phyloP scores from a whole-genome alignment of 2,797 vertebrate species.

The Neoniphon sammara region DNA sequence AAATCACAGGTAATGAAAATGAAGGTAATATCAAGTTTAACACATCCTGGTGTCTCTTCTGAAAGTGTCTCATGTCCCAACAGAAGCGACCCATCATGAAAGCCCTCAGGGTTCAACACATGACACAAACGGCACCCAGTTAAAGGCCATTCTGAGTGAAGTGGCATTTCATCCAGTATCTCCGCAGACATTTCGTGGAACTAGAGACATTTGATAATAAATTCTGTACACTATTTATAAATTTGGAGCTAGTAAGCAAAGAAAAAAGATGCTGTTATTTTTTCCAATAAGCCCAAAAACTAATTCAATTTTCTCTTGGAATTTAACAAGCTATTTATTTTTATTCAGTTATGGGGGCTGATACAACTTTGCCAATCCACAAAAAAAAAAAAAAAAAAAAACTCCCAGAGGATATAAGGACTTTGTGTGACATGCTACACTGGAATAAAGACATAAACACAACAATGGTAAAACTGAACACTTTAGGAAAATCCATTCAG shows the following conservation, averaged over 20 bases:
- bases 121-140: neutral
- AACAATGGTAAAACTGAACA: neutral
- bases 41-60: neutral
- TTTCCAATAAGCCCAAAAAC: neutral
- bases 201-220: neutral
- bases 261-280: neutral
- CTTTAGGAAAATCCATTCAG: neutral
- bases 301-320: neutral
- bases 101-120: neutral
- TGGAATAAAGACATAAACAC: neutral
- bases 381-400: neutral
- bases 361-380: conserved; percentile 5
- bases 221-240: neutral
- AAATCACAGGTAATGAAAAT: neutral
- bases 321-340: neutral
- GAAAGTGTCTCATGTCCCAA: neutral
- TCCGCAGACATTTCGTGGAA: neutral
- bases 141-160: neutral
- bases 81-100: neutral
- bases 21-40: neutral
- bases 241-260: neutral
- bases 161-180: neutral
- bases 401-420: neutral
- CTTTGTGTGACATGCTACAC: neutral
- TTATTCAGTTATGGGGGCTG: neutral